Evolutionary conservation across 1,140 invertebrate species (phyloP), one percentile per base, ranked within the genome.

Genomic region (Lepidotrigona ventralis): DNA sequence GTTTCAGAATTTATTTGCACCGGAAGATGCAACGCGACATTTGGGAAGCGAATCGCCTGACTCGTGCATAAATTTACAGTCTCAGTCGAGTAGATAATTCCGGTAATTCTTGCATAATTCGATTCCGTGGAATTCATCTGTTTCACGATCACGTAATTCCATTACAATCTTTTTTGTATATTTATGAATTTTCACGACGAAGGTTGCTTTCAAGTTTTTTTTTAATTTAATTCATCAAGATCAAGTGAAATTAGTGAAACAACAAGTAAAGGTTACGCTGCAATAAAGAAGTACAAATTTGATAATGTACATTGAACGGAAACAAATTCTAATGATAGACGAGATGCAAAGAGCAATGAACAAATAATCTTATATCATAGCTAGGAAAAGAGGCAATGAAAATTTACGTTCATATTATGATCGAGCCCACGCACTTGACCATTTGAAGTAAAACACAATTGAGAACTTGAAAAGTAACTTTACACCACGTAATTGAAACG

Each of bases 21-120:
- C 79, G 81, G 83, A 64, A 64, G 79, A 53, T 69, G 60, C 72
- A 79, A n/a, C 75, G 87, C 88, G 88, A 91, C 91, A 92, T 91
- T 91, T 90, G 91, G 90, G 81, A 76, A 84, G 85, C 90, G 91
- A 85, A 83, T 79, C 58, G 81, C 71, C 79, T 79, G 66, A 26
- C 79, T 82, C 69, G 68, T 56, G 85, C 81, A 71, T 66, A 75
- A 89, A 86, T 90, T 87, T 85, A 88, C 84, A 64, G 77, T 83
- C 64, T 56, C 58, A 2, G 17, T 33, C 33, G 33, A 26, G 71
- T 15, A 64, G 81, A 79, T 60, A 74, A 69, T 84, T 74, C 72
- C 58, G 21, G 26, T 14, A 70, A 82, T 72, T 23, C n/a, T 60
- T 26, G 19, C 21, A 53, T 69, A 58, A 77, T 70, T 76, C 63